Percentiles rank a stretch among this genome's conserved stretches.
Conservation (phyloP, 2,797 vertebrate genomes). For the Crax fasciolata region DNA sequence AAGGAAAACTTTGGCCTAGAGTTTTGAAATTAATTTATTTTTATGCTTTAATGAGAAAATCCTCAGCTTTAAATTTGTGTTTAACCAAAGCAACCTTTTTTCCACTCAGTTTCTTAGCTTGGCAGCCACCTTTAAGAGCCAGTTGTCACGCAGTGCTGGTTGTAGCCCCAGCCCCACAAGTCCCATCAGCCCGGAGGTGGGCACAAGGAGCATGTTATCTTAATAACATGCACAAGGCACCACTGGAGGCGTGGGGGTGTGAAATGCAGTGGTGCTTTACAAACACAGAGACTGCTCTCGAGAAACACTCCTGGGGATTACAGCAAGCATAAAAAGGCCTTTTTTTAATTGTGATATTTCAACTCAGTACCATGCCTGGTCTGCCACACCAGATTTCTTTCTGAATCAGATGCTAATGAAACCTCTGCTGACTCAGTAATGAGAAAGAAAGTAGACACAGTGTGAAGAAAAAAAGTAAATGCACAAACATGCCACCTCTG, state of each 20-base stretch:
- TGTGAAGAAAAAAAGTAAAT: not conserved
- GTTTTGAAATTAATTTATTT: not conserved
- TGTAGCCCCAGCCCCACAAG: not conserved
- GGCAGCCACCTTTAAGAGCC: not conserved
- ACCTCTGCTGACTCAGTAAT: not conserved
- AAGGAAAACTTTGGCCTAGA: not conserved
- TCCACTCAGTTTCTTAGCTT: not conserved
- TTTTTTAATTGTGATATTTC: not conserved
- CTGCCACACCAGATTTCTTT: not conserved
- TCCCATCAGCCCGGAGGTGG: not conserved
- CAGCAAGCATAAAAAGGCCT: not conserved
- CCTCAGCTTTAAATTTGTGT: not conserved
- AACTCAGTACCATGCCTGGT: not conserved
- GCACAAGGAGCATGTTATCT: not conserved
- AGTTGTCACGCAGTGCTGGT: not conserved
- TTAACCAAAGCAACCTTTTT: not conserved
- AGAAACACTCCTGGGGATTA: not conserved
- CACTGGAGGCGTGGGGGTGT: not conserved
- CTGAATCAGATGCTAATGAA: not conserved
- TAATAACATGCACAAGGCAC: not conserved
- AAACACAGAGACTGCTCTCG: not conserved
- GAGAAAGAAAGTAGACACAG: not conserved
- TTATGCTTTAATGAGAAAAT: not conserved
- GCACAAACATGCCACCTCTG: rapidly evolving
- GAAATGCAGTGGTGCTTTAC: not conserved